phyloP scores from a whole-genome alignment of 2,113 vertebrate species.

The Seriola quinqueradiata region DNA sequence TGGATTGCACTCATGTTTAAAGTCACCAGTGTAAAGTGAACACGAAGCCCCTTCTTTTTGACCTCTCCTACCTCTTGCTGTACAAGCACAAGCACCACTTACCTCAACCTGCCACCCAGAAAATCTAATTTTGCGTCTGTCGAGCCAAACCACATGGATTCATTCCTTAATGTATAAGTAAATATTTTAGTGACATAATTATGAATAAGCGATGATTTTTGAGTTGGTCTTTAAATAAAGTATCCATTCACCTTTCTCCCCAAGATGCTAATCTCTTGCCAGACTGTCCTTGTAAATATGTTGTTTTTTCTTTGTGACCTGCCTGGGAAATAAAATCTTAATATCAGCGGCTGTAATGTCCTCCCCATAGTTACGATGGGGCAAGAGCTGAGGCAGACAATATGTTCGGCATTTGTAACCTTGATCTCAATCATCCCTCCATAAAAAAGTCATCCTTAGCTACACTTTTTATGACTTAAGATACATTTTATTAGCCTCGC shows the following conservation, averaged over 20 bases:
- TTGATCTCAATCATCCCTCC: constrained; percentile 59
- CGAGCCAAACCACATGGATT: constrained; percentile 29
- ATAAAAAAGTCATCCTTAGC: constrained; percentile 60
- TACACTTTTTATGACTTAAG: constrained; percentile 54
- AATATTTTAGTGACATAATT: constrained; percentile 47
- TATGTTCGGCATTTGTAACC: constrained; percentile 39
- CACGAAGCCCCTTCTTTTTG: constrained; percentile 25
- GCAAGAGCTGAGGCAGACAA: constrained; percentile 30
- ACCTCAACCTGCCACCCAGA: constrained; percentile 44
- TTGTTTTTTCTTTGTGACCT: constrained; percentile 34
- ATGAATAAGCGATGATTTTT: constrained; percentile 6
- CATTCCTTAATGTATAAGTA: constrained; percentile 41
- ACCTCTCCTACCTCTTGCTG: constrained; percentile 49
- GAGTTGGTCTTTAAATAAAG: constrained; percentile 37
- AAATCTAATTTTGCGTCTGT: constrained; percentile 62
- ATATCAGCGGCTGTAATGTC: constrained; percentile 13
- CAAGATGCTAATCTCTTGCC: constrained; percentile 23
- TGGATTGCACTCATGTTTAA: constrained; percentile 48
- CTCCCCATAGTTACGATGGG: constrained; percentile 9
- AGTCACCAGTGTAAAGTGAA: constrained; percentile 37
- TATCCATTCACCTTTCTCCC: constrained; percentile 19
- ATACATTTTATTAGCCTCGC: constrained; percentile 67
- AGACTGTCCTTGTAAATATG: constrained; percentile 43
- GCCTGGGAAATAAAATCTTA: constrained; percentile 48
- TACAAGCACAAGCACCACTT: constrained; percentile 49